A percentile compares a stretch with the other conserved stretches of the same genome.
These are phyloP conservation scores for Lonchura striata DNA, from an alignment of 2,113 vertebrate species.

Conservation along the genomic window DNA sequence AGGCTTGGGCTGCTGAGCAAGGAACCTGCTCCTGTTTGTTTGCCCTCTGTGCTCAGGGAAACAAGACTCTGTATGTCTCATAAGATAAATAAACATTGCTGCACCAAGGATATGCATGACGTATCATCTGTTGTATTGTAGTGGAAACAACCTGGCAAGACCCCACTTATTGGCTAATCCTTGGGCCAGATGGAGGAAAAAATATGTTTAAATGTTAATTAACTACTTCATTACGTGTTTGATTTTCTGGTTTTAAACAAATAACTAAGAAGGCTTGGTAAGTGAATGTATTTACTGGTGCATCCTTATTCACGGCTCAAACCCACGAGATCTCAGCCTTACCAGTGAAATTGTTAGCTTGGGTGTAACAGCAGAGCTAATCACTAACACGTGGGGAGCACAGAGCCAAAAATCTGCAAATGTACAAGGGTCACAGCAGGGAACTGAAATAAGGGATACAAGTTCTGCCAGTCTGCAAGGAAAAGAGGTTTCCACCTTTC, in stretches of 20 bases:
- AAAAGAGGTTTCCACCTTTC: neutral
- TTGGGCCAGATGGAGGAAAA: neutral
- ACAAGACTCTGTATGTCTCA: neutral
- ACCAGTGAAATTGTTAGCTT: neutral
- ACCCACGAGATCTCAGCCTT: neutral
- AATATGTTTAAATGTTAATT: slow-evolving; percentile 22
- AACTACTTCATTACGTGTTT: neutral
- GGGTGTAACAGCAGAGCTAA: neutral
- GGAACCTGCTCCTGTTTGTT: slow-evolving; percentile 35
- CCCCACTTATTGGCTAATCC: neutral
- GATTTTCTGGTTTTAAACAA: neutral
- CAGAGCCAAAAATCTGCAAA: neutral
- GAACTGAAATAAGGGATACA: neutral
- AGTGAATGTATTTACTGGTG: neutral
- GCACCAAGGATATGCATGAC: neutral
- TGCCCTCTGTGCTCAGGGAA: slow-evolving; percentile 29
- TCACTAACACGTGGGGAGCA: neutral
- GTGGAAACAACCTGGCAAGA: slow-evolving; percentile 25
- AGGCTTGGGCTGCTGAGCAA: neutral
- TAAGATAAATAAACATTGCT: neutral
- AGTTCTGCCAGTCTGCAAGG: neutral
- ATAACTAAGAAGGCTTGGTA: neutral
- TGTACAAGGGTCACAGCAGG: neutral
- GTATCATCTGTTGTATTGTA: neutral
- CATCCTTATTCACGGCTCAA: neutral